Percentiles rank a stretch among this genome's conserved stretches.
These are phyloP conservation scores for Zootoca vivipara DNA, from an alignment of 2,113 vertebrate species.

Conservation along the genomic window DNA sequence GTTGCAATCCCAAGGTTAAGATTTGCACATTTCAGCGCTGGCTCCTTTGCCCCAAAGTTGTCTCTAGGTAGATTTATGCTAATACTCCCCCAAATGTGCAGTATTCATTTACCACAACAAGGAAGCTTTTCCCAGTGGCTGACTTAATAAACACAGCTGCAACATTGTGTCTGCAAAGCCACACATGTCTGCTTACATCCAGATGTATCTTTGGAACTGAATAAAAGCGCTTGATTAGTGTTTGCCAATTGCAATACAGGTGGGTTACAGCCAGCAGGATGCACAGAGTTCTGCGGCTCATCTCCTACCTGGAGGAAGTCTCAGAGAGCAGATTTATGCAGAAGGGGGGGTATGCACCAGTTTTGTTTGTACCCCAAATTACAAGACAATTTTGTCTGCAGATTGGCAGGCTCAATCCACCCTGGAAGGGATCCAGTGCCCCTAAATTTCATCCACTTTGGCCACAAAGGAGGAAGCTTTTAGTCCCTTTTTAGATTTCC, in stretches of 20 bases:
- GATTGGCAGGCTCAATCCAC: no score
- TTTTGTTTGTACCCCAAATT: no score
- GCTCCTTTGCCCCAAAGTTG: neutral
- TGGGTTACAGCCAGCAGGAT: neutral
- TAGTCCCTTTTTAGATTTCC: no score
- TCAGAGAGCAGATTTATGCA: neutral
- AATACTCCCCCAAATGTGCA: neutral
- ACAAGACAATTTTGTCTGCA: no score
- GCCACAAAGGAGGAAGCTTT: no score
- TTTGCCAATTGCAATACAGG: neutral
- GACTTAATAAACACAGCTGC: conserved; percentile 14
- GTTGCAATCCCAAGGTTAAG: neutral
- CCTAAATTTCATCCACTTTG: no score
- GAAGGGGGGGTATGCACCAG: no score
- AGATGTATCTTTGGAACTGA: neutral
- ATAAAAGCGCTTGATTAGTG: neutral
- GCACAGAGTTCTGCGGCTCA: neutral
- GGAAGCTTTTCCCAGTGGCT: neutral
- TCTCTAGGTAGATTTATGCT: conserved; percentile 4
- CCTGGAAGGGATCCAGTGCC: no score
- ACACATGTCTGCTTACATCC: neutral
- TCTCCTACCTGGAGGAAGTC: neutral
- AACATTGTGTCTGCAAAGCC: neutral
- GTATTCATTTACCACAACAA: neutral
- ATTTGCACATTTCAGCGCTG: neutral